These are phyloP conservation scores for Cacoxenus indagator DNA, from an alignment of 2,888 invertebrate species.

Conservation along the genomic window DNA sequence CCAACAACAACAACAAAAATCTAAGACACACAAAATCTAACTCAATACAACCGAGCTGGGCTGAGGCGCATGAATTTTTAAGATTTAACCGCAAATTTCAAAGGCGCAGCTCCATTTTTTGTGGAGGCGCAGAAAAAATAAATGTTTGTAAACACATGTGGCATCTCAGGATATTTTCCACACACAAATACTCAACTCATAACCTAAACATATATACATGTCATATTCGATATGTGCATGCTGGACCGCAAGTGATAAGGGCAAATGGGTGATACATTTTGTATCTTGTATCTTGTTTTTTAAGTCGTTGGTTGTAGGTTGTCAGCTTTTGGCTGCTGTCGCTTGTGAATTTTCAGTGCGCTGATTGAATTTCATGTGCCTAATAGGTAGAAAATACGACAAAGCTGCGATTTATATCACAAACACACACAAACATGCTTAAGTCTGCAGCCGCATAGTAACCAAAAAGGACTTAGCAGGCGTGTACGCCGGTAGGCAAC, in stretches of 20 bases:
- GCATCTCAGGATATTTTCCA: too few species aligned
- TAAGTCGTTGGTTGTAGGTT: not conserved
- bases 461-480: conserved; percentile 42
- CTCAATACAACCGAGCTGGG: not conserved
- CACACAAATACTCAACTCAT: conserved; percentile 43
- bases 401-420: conserved; percentile 39
- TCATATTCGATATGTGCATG: conserved; percentile 49
- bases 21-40: not conserved
- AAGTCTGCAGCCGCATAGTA: conserved; percentile 5
- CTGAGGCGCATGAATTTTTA: conserved; percentile 34
- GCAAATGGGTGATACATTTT: conserved; percentile 25
- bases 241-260: conserved; percentile 51
- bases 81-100: conserved; percentile 31
- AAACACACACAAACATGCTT: not conserved
- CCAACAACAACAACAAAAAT: not conserved
- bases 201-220: conserved; percentile 42
- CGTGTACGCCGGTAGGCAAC: not conserved
- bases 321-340: not conserved
- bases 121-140: not conserved
- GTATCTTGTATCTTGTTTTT: not conserved
- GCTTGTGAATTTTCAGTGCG: conserved; percentile 30
- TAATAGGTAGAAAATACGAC: conserved; percentile 63
- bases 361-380: conserved; percentile 62
- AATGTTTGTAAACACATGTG: not conserved
- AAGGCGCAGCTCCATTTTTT: not conserved